These are phyloP conservation scores for Puma concolor DNA, from an alignment of 2,113 vertebrate genomes.

Conservation along the genomic window DNA sequence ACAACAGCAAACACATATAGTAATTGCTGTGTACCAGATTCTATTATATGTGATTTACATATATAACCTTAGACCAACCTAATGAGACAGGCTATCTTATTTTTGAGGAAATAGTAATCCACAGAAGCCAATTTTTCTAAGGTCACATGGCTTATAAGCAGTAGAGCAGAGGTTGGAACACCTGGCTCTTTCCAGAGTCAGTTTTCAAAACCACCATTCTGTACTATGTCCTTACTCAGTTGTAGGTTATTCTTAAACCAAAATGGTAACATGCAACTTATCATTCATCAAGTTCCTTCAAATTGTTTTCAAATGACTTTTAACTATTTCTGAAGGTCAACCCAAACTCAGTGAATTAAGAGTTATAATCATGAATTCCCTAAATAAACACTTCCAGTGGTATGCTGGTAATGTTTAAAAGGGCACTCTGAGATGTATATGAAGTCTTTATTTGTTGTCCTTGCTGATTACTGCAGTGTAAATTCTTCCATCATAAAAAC, in stretches of 20 bases:
- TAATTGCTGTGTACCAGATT: neutral
- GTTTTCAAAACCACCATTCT: neutral
- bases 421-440: neutral
- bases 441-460: too few relatives aligned
- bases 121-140: neutral
- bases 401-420: neutral
- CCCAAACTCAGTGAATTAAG: neutral
- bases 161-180: neutral
- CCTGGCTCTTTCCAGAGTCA: neutral
- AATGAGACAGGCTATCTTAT: neutral
- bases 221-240: neutral
- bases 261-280: neutral
- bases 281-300: neutral
- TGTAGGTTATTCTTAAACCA: neutral
- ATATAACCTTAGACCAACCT: neutral
- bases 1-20: neutral
- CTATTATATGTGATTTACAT: neutral
- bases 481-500: neutral
- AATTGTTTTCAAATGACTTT: conserved; percentile 33
- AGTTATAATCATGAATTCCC: neutral
- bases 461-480: neutral
- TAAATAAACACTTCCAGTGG: neutral
- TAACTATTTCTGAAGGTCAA: neutral
- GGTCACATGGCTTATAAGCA: neutral
- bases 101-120: neutral